phyloP scores from a whole-genome alignment of 2,113 vertebrate species.

The Phainopepla nitens region DNA sequence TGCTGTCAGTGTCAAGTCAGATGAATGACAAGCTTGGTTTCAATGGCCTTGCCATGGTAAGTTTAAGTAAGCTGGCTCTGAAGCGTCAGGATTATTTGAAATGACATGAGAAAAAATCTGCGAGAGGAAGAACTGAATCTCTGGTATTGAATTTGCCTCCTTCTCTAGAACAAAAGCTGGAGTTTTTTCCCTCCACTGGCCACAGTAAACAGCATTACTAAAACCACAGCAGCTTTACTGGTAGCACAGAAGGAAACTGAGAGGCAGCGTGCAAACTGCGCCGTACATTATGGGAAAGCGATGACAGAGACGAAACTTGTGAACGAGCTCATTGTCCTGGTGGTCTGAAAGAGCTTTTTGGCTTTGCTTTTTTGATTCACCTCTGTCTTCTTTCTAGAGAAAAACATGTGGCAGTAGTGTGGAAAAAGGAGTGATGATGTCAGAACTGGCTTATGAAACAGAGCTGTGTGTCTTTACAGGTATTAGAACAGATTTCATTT shows the following conservation, averaged over 20 bases:
- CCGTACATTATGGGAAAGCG: conserved; percentile 25
- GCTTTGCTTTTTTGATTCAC: background rate
- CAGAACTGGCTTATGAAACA: background rate
- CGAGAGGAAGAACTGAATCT: background rate
- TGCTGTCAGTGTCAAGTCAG: background rate
- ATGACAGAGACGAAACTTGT: background rate
- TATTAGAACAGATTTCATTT: background rate
- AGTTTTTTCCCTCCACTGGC: conserved; percentile 1
- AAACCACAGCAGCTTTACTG: conserved; percentile 35
- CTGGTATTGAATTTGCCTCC: background rate
- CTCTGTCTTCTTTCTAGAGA: conserved; percentile 31
- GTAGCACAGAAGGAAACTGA: conserved; percentile 53
- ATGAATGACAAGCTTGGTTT: background rate
- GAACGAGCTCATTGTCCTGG: background rate
- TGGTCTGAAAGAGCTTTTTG: background rate
- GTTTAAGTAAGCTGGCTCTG: background rate
- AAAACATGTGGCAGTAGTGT: background rate
- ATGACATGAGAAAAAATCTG: background rate
- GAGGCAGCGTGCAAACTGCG: background rate
- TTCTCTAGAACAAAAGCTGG: conserved; percentile 23
- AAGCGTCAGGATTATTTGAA: background rate
- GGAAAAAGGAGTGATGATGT: background rate
- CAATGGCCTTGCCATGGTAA: background rate
- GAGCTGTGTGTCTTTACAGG: background rate
- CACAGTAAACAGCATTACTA: background rate